Evolutionary conservation across 2,113 vertebrate genomes (phyloP).

Genomic region (Amblyopsis rosae): DNA sequence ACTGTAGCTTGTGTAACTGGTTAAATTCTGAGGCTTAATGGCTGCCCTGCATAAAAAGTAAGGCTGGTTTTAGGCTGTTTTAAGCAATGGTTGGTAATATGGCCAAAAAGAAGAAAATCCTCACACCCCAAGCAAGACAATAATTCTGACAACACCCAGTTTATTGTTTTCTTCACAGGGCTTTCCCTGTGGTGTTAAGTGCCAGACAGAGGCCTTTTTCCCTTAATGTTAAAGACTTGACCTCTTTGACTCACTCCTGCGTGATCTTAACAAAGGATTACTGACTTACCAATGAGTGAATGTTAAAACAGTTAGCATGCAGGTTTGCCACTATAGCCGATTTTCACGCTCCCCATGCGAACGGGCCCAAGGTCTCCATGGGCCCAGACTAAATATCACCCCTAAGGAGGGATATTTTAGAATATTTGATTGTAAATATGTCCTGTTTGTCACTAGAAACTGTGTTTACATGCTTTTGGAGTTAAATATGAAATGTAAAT

Average conservation of each 20-base stretch:
- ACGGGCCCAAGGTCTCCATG: too few species aligned
- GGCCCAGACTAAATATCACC: too few species aligned
- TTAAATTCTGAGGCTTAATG: background rate
- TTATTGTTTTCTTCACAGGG: constrained; percentile 65
- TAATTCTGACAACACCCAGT: constrained; percentile 51
- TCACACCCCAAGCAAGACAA: constrained; percentile 59
- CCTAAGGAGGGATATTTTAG: too few species aligned
- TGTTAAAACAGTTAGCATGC: background rate
- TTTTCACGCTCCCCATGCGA: too few species aligned
- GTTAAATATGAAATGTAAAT: too few species aligned
- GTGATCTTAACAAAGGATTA: constrained; percentile 22
- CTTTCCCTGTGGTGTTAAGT: constrained; percentile 50
- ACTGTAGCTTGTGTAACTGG: background rate
- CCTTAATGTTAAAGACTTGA: constrained; percentile 34
- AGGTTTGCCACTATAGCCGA: too few species aligned
- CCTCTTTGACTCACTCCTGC: constrained; percentile 49
- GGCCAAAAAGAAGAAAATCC: constrained; percentile 32
- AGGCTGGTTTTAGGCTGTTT: constrained; percentile 18
- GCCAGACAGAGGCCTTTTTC: constrained; percentile 37
- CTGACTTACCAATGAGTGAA: constrained; percentile 23
- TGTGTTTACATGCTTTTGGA: too few species aligned
- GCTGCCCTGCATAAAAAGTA: background rate
- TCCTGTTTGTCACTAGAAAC: too few species aligned
- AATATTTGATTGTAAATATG: too few species aligned
- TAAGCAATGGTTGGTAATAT: constrained; percentile 42